These are phyloP conservation scores for Monomorium pharaonis DNA, from an alignment of 1,140 invertebrate species.

Conservation along the genomic window DNA sequence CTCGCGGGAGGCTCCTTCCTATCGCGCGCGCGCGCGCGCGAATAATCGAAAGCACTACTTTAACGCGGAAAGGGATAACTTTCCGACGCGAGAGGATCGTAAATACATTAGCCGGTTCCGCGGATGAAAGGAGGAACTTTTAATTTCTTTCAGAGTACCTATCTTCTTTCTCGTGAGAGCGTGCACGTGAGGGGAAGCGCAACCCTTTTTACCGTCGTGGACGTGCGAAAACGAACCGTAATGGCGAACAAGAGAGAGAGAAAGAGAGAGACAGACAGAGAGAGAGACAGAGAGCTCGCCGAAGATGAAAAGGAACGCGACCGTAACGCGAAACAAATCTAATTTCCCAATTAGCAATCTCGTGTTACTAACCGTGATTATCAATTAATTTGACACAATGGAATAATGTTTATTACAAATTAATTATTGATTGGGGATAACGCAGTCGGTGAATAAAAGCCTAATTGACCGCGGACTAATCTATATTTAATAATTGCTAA, in stretches of 20 bases:
- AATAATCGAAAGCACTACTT: conserved; percentile 61
- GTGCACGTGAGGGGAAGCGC: conserved; percentile 31
- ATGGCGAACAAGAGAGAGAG: too few relatives aligned
- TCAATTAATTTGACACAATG: not conserved
- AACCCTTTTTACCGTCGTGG: conserved; percentile 22
- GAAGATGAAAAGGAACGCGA: conserved; percentile 23
- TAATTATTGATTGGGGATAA: conserved; percentile 12
- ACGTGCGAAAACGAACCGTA: conserved; percentile 32
- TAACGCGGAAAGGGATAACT: conserved; percentile 60
- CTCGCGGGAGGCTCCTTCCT: conserved; percentile 38
- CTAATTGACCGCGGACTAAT: not conserved
- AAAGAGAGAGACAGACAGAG: too few relatives aligned
- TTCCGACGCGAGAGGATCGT: conserved; percentile 50
- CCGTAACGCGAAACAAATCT: not conserved
- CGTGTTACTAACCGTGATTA: not conserved
- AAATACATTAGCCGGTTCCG: conserved; percentile 51
- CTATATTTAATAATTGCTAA: not conserved
- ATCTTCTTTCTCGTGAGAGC: conserved; percentile 16
- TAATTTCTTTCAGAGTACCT: conserved; percentile 55
- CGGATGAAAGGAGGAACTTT: conserved; percentile 52
- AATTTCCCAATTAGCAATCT: not conserved
- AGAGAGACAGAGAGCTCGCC: not conserved
- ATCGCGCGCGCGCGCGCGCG: conserved; percentile 19
- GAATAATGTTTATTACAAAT: not conserved
- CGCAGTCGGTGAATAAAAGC: not conserved